A percentile compares a stretch with the other conserved stretches of the same genome.
Conservation (phyloP, 2,113 vertebrate species). For the Condylura cristata region DNA sequence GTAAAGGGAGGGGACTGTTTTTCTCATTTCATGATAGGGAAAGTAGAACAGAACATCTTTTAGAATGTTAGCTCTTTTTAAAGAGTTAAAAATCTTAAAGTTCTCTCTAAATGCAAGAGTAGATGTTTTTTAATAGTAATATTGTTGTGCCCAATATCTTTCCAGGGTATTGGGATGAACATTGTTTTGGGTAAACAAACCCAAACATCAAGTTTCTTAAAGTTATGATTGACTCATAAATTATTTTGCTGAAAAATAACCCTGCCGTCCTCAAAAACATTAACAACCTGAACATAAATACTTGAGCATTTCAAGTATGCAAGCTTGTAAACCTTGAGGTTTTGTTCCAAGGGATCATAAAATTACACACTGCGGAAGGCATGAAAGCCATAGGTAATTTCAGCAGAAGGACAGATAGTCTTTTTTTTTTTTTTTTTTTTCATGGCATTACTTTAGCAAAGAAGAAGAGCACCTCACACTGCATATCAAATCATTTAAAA, state of each 20-base stretch:
- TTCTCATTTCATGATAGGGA: not conserved
- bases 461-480: not conserved
- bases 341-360: not conserved
- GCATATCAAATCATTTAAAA: constrained; percentile 58
- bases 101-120: constrained; percentile 24
- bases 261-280: not conserved
- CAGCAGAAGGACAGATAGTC: not conserved
- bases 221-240: not conserved
- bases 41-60: not conserved
- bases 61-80: not conserved
- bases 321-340: constrained; percentile 22
- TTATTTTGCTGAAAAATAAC: not conserved
- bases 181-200: not conserved
- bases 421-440: not conserved
- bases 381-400: not conserved
- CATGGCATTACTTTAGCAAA: not conserved
- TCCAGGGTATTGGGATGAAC: not conserved
- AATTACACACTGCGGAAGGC: not conserved
- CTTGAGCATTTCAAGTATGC: not conserved
- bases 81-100: not conserved
- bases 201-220: not conserved
- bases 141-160: not conserved
- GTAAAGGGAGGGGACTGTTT: not conserved
- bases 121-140: not conserved
- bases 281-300: too few species aligned